Evolutionary conservation across 2,797 vertebrate genomes (phyloP).

Genomic region (Sebastes steindachneri): DNA sequence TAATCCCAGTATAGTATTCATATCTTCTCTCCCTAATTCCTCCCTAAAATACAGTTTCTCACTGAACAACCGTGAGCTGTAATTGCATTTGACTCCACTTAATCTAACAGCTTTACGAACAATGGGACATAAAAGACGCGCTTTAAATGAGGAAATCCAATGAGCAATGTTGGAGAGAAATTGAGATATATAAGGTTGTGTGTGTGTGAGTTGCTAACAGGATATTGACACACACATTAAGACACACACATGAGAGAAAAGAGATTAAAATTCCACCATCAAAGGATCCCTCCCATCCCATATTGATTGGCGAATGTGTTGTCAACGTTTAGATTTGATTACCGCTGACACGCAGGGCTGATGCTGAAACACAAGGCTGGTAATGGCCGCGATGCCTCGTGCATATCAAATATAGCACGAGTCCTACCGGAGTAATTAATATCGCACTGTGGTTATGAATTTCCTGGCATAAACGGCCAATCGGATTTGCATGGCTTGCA

Average conservation of each 20-base stretch:
- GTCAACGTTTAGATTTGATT: conserved; percentile 87
- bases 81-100: conserved; percentile 73
- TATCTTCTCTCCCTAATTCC: neutral
- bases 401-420: conserved; percentile 82
- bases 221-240: conserved; percentile 73
- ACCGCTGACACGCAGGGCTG: conserved; percentile 81
- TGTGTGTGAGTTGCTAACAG: conserved; percentile 47
- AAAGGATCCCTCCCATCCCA: conserved; percentile 69
- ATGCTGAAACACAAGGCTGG: conserved; percentile 80
- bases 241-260: conserved; percentile 54
- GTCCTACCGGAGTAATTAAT: conserved; percentile 84
- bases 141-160: conserved; percentile 63
- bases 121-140: conserved; percentile 61
- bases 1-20: neutral
- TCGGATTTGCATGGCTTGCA: conserved; percentile 77
- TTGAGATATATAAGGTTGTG: conserved; percentile 52
- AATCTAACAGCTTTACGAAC: conserved; percentile 65
- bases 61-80: conserved; percentile 31
- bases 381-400: conserved; percentile 72
- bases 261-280: conserved; percentile 79
- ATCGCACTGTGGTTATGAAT: conserved; percentile 81
- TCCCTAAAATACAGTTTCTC: neutral
- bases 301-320: conserved; percentile 83
- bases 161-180: conserved; percentile 47
- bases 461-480: conserved; percentile 83